Evolutionary conservation across 1,140 invertebrate species (phyloP).

Genomic region (Tetramorium alpestre): DNA sequence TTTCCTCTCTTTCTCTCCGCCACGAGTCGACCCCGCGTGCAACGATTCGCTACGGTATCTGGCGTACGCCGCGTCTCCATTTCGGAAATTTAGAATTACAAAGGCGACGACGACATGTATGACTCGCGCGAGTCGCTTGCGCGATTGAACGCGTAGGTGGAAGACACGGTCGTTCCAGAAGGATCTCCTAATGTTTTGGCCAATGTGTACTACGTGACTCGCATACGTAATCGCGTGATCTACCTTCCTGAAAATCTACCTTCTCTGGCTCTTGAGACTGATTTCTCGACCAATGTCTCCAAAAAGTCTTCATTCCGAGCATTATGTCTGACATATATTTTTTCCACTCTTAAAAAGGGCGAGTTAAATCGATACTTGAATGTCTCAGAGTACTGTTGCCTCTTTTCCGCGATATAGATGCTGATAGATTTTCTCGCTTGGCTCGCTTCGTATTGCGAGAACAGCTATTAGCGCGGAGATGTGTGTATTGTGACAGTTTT

Average conservation of each 20-base stretch:
- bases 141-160: slow-evolving; percentile 17
- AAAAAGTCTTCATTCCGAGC: not conserved
- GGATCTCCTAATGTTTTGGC: slow-evolving; percentile 49
- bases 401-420: too few species aligned
- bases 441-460: too few species aligned
- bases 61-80: slow-evolving; percentile 4
- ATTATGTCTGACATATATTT: not conserved
- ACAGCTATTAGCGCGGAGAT: too few species aligned
- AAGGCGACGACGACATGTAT: not conserved
- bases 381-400: too few species aligned
- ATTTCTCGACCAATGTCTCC: not conserved
- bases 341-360: too few species aligned
- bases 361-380: too few species aligned
- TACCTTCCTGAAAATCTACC: not conserved
- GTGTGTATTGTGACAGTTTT: too few species aligned
- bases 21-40: not conserved
- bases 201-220: slow-evolving; percentile 64
- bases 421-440: too few species aligned
- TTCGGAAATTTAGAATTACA: slow-evolving; percentile 54
- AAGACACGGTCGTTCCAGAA: not conserved
- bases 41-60: slow-evolving; percentile 5
- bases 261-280: not conserved
- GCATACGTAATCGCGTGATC: slow-evolving; percentile 15
- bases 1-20: not conserved
- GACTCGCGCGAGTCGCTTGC: not conserved